These are phyloP conservation scores for Zosterops hypoxanthus DNA, from an alignment of 2,113 vertebrate genomes.

Conservation along the genomic window DNA sequence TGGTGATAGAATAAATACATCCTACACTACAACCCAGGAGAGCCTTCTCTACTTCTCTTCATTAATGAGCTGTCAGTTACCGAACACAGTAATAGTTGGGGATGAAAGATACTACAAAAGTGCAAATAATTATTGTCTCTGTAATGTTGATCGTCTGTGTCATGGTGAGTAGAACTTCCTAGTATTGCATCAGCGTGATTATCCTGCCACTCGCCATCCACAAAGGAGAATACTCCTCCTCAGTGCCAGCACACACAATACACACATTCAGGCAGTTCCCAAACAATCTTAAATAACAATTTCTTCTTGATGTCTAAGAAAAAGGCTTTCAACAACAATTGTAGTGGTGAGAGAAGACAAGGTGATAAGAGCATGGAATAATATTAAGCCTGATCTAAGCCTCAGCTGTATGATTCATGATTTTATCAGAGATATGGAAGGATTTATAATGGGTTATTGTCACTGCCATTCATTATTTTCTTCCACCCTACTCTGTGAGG, in stretches of 20 bases:
- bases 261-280: not conserved
- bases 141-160: constrained; percentile 1
- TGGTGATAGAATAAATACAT: no score
- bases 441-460: not conserved
- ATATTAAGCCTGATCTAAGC: not conserved
- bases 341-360: not conserved
- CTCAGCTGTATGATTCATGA: not conserved
- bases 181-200: constrained; percentile 52
- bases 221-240: not conserved
- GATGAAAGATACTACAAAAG: not conserved
- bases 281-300: not conserved
- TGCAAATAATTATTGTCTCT: not conserved
- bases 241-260: constrained; percentile 26
- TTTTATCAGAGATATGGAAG: not conserved
- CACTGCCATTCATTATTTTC: not conserved
- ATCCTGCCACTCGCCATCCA: constrained; percentile 47
- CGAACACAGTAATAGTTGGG: not conserved
- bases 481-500: not conserved
- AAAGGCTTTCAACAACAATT: not conserved
- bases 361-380: not conserved
- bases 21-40: no score
- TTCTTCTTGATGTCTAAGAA: not conserved
- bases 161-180: constrained; percentile 42
- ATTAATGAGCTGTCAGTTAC: not conserved
- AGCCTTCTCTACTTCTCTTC: not conserved